Conservation (phyloP, 2,113 vertebrate species). For the Macrotus californicus region DNA sequence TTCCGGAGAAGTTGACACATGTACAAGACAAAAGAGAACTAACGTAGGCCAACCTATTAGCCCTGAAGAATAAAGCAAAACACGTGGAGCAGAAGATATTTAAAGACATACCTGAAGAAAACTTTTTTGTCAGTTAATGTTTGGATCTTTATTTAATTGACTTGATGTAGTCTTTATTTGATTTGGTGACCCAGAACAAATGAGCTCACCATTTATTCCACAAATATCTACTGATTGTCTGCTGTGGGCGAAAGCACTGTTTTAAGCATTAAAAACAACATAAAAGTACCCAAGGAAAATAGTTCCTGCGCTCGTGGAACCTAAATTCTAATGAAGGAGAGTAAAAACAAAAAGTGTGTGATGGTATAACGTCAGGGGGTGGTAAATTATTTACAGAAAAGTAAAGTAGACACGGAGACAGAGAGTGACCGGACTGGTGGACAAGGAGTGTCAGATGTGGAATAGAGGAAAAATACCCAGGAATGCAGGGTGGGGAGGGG, state of each 20-base stretch:
- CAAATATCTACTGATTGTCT: neutral
- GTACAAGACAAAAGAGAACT: neutral
- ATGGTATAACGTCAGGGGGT: neutral
- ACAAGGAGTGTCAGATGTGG: neutral
- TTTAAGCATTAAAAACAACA: neutral
- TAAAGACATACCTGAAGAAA: constrained; percentile 28
- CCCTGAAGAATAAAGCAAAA: constrained; percentile 8
- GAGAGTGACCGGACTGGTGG: neutral
- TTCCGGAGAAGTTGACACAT: neutral
- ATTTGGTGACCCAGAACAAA: neutral
- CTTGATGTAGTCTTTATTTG: neutral
- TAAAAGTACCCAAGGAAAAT: neutral
- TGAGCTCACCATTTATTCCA: neutral
- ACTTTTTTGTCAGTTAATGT: neutral
- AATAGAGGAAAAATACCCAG: neutral
- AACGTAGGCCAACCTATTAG: neutral
- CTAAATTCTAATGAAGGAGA: neutral
- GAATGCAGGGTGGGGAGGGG: neutral
- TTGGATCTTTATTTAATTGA: neutral
- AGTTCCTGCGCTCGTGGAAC: neutral
- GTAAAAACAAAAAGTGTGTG: neutral
- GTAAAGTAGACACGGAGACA: neutral
- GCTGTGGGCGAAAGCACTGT: neutral
- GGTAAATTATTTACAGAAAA: neutral
- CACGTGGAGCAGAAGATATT: neutral